Conservation (phyloP, 1,140 invertebrate genomes). For the Hylaeus anthracinus region DNA sequence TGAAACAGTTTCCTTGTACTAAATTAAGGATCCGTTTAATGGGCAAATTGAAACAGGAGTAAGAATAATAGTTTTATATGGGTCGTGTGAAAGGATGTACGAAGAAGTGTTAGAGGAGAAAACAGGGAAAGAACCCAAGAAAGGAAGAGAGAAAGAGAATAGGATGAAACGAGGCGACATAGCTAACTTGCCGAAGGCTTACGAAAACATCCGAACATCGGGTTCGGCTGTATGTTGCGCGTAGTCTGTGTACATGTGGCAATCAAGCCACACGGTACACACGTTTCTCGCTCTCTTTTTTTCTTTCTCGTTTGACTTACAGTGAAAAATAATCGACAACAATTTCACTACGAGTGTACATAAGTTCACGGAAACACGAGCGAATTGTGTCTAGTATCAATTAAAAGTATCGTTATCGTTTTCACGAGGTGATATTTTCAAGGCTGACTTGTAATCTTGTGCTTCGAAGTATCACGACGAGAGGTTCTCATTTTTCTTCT, state of each 20-base stretch:
- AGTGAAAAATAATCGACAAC: slow-evolving; percentile 38
- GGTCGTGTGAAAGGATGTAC: slow-evolving; percentile 37
- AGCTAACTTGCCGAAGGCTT: slow-evolving; percentile 49
- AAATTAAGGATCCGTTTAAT: slow-evolving; percentile 19
- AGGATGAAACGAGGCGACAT: slow-evolving; percentile 45
- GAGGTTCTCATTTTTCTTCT: neutral
- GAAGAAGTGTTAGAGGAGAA: slow-evolving; percentile 16
- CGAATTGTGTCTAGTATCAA: neutral
- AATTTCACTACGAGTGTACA: slow-evolving; percentile 6
- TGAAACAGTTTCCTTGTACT: slow-evolving; percentile 4
- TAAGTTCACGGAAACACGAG: slow-evolving; percentile 4
- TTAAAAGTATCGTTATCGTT: neutral
- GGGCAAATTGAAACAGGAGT: slow-evolving; percentile 5
- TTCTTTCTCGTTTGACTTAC: slow-evolving; percentile 44
- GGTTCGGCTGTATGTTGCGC: slow-evolving; percentile 59
- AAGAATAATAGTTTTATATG: slow-evolving; percentile 23
- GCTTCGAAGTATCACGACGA: slow-evolving; percentile 17
- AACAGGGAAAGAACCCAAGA: slow-evolving; percentile 26
- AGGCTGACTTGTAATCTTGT: slow-evolving; percentile 22
- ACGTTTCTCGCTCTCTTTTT: slow-evolving; percentile 51
- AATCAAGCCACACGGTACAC: slow-evolving; percentile 75
- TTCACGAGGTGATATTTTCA: slow-evolving; percentile 24
- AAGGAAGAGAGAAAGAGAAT: slow-evolving; percentile 44
- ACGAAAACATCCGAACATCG: slow-evolving; percentile 62
- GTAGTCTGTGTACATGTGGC: slow-evolving; percentile 78